Conservation (phyloP, 1,140 invertebrate genomes). For the Cyclina sinensis region DNA sequence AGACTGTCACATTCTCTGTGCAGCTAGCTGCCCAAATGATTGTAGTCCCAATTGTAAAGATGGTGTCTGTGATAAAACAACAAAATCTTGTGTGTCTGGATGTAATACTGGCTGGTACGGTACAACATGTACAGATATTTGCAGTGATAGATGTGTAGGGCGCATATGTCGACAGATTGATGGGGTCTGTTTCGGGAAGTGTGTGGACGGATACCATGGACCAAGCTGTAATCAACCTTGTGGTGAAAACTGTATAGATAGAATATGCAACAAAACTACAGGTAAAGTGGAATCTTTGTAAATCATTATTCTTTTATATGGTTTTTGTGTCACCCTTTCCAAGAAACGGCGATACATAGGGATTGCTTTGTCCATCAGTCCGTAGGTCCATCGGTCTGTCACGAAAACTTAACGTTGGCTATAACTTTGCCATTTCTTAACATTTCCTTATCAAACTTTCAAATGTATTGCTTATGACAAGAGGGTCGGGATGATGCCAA, state of each 20-base stretch:
- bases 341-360: too few relatives aligned
- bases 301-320: too few relatives aligned
- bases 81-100: slow-evolving; percentile 18
- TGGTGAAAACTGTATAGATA: slow-evolving; percentile 34
- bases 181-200: slow-evolving; percentile 20
- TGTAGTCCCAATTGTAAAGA: slow-evolving; percentile 46
- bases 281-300: slow-evolving; percentile 16
- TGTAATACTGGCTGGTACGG: slow-evolving; percentile 43
- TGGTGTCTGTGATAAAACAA: slow-evolving; percentile 9
- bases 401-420: too few relatives aligned
- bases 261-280: slow-evolving; percentile 23
- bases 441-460: too few relatives aligned
- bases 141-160: slow-evolving; percentile 18
- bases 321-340: too few relatives aligned
- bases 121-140: slow-evolving; percentile 12
- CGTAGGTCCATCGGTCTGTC: too few relatives aligned
- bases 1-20: slow-evolving; percentile 34
- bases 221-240: slow-evolving; percentile 30
- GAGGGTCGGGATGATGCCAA: too few relatives aligned
- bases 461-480: too few relatives aligned
- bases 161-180: slow-evolving; percentile 17
- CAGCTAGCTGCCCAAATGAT: not conserved
- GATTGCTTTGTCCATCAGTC: too few relatives aligned
- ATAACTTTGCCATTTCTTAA: too few relatives aligned
- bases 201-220: slow-evolving; percentile 31